Percentiles rank a stretch among this genome's conserved stretches.
Evolutionary conservation across 2,888 invertebrate species (phyloP).

Genomic region (Epinotia brunnichana): DNA sequence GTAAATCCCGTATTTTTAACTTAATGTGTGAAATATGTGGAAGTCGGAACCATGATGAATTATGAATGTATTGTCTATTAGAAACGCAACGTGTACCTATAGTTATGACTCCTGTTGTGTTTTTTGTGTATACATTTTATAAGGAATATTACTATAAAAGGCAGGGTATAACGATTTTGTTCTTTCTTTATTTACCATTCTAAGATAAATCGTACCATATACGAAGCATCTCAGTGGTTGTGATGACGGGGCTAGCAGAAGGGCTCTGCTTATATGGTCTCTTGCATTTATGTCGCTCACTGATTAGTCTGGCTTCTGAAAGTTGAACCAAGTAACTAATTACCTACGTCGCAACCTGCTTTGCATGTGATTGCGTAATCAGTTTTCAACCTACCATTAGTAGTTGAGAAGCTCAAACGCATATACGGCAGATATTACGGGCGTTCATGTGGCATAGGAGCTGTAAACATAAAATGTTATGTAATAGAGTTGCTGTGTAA

Average conservation of each 20-base stretch:
- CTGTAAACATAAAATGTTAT: not conserved
- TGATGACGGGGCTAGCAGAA: not conserved
- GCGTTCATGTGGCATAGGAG: not conserved
- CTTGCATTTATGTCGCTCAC: not conserved
- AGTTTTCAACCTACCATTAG: not conserved
- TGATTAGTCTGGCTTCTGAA: not conserved
- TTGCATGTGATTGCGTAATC: too few relatives aligned
- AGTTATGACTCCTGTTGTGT: not conserved
- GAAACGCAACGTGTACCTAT: not conserved
- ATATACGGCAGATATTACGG: too few relatives aligned
- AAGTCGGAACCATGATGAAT: too few relatives aligned
- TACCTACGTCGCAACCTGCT: too few relatives aligned
- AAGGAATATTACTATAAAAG: slow-evolving; percentile 1
- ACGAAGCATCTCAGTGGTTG: not conserved
- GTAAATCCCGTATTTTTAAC: too few relatives aligned
- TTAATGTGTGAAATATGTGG: too few relatives aligned
- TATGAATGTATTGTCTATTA: not conserved
- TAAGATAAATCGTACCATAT: not conserved
- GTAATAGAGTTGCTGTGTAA: slow-evolving; percentile 1
- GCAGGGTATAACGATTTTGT: too few relatives aligned
- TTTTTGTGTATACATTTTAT: not conserved
- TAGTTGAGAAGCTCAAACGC: not conserved
- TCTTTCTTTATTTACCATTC: not conserved
- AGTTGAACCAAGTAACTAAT: not conserved
- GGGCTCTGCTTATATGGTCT: not conserved